Evolutionary conservation across 2,113 vertebrate species (phyloP).

Genomic region (Pogona vitticeps): DNA sequence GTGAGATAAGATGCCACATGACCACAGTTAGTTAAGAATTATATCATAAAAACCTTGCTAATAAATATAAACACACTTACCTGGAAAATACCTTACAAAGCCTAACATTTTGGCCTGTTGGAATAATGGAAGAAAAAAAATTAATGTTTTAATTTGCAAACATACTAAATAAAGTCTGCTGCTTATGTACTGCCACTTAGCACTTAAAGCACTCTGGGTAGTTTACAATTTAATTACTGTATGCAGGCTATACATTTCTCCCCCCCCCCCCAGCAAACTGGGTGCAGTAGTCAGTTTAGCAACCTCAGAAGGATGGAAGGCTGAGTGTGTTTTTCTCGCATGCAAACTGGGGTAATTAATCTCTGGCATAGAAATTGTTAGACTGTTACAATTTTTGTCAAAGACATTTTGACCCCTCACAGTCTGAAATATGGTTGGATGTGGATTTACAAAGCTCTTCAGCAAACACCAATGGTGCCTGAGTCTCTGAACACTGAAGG

Average conservation of each 20-base stretch:
- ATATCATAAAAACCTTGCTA: slow-evolving; percentile 10
- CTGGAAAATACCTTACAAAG: slow-evolving; percentile 34
- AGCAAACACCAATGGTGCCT: background rate
- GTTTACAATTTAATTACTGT: no score
- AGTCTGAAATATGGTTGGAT: no score
- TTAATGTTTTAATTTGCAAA: slow-evolving; percentile 54
- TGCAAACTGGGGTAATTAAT: background rate
- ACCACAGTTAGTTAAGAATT: slow-evolving; percentile 6
- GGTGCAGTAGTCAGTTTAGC: no score
- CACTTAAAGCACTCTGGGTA: no score
- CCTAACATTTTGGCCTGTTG: background rate
- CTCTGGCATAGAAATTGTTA: background rate
- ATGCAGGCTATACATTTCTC: no score
- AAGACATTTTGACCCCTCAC: no score
- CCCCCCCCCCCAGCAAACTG: no score
- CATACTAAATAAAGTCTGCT: slow-evolving; percentile 55
- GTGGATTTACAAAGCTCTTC: background rate
- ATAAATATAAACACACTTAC: slow-evolving; percentile 51
- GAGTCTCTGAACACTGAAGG: background rate
- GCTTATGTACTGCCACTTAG: no score
- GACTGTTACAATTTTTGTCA: background rate
- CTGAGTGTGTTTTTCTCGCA: slow-evolving; percentile 1
- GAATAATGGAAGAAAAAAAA: slow-evolving; percentile 49
- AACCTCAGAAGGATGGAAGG: no score
- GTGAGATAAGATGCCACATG: background rate